Evolutionary conservation across 2,888 invertebrate species (phyloP).

Genomic region (Drosophila acutilabella): DNA sequence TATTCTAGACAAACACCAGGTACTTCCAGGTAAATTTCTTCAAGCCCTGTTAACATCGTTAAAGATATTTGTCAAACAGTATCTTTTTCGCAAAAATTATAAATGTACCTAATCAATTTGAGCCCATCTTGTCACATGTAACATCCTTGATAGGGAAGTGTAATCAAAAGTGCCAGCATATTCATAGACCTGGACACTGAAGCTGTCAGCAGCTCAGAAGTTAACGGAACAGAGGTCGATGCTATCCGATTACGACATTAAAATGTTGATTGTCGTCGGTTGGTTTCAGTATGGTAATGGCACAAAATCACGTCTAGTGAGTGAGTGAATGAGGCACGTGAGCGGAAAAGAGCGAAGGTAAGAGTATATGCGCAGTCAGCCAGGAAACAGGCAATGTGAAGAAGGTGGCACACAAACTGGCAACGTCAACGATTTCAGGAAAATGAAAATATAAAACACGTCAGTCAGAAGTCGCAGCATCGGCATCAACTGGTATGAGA

Average conservation of each 20-base stretch:
- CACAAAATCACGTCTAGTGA: slow-evolving; percentile 43
- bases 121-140: not conserved
- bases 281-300: slow-evolving; percentile 26
- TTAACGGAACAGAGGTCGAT: slow-evolving; percentile 56
- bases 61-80: too few species aligned
- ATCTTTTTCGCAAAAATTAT: too few species aligned
- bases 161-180: slow-evolving; percentile 31
- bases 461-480: slow-evolving; percentile 33
- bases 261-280: slow-evolving; percentile 26
- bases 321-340: slow-evolving; percentile 16
- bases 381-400: slow-evolving; percentile 28
- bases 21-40: too few species aligned
- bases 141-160: slow-evolving; percentile 18
- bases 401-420: slow-evolving; percentile 29
- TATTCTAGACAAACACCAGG: too few species aligned
- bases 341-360: slow-evolving; percentile 12
- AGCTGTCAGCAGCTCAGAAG: slow-evolving; percentile 28
- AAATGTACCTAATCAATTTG: not conserved
- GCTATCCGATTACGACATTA: slow-evolving; percentile 71
- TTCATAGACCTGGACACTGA: slow-evolving; percentile 26
- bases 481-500: slow-evolving; percentile 23
- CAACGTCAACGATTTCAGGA: slow-evolving; percentile 50
- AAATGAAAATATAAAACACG: slow-evolving; percentile 31
- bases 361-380: slow-evolving; percentile 34
- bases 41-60: too few species aligned